Base-by-base conservation (phyloP, 2,888 invertebrate genomes). In the Hypselothyrea guttata region DNA sequence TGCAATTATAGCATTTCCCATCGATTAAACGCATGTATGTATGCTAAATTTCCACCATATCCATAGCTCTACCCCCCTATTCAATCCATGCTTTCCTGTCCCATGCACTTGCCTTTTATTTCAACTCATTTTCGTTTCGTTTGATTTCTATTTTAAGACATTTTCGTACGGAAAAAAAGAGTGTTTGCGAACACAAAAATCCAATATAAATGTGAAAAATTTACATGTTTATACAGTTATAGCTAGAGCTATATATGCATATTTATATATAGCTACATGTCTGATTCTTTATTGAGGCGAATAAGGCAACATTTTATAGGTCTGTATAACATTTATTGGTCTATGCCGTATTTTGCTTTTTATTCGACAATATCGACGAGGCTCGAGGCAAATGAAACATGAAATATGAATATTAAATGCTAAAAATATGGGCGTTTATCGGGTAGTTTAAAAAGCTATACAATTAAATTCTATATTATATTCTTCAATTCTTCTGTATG, bases 1-100 rank as follows among this genome's bases (percentile, higher is more conserved):
- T 84, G 78, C 83, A 78, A 78, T 78, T 78, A 77, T 78, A 74
- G 71, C 84, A 49, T 84, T 78, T 84, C 52, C 75, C 63, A 78
- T 78, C 78, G 78, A 78, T 78, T 78, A 68, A 84, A 68, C 84
- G 77, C 84, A 84, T 73, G 62, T 63, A 57, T 54, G 46, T 53
- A 65, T 65, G 54, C 58, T 68, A 58, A 58, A 54, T 15, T 48
- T 51, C 35, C 53, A 51, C 27, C 41, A 15, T 4, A 31, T 22
- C 15, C 33, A 58, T n/a, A n/a, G n/a, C 2, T 18, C 9, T 8
- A 0, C n/a, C n/a, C 4, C 35, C 28, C 13, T 27, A 1, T 11
- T 12, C 4, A 18, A 15, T 12, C 5, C 34, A n/a, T 12, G 7
- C 15, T 7, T 11, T 27, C 41, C 42, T 28, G 8, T 9, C 8